These are phyloP conservation scores for Drosophila subsilvestris DNA, from an alignment of 2,888 invertebrate species.

Conservation along the genomic window DNA sequence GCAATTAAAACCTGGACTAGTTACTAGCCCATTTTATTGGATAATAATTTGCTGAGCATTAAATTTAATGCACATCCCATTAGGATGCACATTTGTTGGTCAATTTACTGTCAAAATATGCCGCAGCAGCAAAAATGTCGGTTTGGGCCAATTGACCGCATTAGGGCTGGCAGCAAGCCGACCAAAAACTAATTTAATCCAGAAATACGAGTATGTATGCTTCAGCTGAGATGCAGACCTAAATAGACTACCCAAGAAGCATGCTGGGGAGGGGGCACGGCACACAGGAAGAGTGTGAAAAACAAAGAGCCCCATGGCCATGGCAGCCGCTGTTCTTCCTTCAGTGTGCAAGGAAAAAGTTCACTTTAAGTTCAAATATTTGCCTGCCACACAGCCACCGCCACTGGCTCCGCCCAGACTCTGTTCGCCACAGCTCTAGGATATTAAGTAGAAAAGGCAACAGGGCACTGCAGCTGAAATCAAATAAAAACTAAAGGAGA, in stretches of 20 bases:
- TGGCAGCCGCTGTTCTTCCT: conserved; percentile 23
- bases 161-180: conserved; percentile 39
- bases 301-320: conserved; percentile 30
- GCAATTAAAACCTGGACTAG: conserved; percentile 11
- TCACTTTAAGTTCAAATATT: conserved; percentile 68
- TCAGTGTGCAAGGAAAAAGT: conserved; percentile 50
- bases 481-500: conserved; percentile 16
- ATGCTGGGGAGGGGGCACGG: background rate
- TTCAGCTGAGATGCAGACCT: conserved; percentile 15
- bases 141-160: conserved; percentile 53
- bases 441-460: conserved; percentile 10
- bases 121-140: conserved; percentile 20
- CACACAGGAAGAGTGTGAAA: conserved; percentile 34
- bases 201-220: conserved; percentile 11
- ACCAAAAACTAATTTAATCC: conserved; percentile 26
- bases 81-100: conserved; percentile 24
- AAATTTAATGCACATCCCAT: conserved; percentile 33
- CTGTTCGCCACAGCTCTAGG: conserved; percentile 6
- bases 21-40: conserved; percentile 5
- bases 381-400: conserved; percentile 37
- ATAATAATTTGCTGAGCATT: conserved; percentile 5
- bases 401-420: background rate
- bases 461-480: conserved; percentile 24
- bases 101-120: conserved; percentile 41
- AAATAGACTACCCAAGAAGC: conserved; percentile 12